Conservation (phyloP, 2,113 vertebrate genomes). For the Pica pica region DNA sequence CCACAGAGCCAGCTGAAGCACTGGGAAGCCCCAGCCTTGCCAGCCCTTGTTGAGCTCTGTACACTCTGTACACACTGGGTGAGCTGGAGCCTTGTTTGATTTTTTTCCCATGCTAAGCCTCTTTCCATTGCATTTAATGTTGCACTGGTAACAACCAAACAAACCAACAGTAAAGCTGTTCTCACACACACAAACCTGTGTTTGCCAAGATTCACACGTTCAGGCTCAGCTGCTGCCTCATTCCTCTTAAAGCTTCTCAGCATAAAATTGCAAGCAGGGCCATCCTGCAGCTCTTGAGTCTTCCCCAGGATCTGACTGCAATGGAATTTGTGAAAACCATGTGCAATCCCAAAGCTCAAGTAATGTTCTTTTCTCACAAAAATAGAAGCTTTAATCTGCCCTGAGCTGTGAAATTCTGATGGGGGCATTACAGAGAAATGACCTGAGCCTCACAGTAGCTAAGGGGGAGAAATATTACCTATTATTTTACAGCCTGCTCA, state of each 20-base stretch:
- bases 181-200: neutral
- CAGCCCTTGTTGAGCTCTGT: neutral
- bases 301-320: neutral
- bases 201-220: neutral
- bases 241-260: neutral
- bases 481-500: neutral
- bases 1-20: neutral
- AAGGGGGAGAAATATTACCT: neutral
- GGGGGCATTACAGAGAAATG: neutral
- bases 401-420: conserved; percentile 11
- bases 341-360: neutral
- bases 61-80: neutral
- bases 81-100: neutral
- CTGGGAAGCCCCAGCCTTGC: neutral
- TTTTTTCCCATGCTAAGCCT: neutral
- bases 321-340: neutral
- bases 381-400: neutral
- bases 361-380: neutral
- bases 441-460: neutral
- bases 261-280: neutral
- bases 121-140: neutral
- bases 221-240: neutral
- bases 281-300: neutral
- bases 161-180: neutral
- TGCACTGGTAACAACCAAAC: neutral